phyloP scores from a whole-genome alignment of 53 echinoderm and acorn worm genomes.

The Echinarachnius parma region DNA sequence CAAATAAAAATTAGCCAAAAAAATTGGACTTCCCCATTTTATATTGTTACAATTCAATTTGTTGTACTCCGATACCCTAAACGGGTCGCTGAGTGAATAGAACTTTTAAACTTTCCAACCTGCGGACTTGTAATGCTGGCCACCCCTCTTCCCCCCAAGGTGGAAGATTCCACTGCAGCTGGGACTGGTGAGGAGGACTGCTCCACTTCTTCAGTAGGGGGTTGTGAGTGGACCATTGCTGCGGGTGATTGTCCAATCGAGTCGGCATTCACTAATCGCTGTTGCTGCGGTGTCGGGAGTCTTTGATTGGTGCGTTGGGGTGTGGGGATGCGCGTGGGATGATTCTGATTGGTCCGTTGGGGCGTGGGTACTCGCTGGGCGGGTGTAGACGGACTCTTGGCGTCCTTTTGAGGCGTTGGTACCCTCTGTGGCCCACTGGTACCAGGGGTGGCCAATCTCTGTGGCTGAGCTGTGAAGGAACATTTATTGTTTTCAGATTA shows the following conservation, averaged over 20 bases:
- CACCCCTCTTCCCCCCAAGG: slow-evolving; percentile 7
- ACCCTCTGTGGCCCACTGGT: slow-evolving; percentile 15
- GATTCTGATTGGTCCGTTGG: not conserved
- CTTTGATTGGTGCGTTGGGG: too few species aligned
- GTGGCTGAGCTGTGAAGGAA: slow-evolving; percentile 24
- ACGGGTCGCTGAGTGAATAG: too few species aligned
- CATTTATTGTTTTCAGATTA: too few species aligned
- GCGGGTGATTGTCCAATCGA: not conserved
- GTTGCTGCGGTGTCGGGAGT: too few species aligned
- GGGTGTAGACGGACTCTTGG: slow-evolving; percentile 19
- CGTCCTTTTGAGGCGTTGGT: slow-evolving; percentile 6
- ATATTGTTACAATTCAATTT: too few species aligned
- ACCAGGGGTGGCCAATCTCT: slow-evolving; percentile 21
- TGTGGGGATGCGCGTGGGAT: slow-evolving; percentile 19
- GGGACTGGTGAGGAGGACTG: slow-evolving; percentile 10
- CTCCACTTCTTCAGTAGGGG: slow-evolving; percentile 15
- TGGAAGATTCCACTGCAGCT: slow-evolving; percentile 13
- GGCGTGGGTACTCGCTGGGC: slow-evolving; percentile 27
- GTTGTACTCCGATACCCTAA: too few species aligned
- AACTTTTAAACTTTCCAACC: too few species aligned
- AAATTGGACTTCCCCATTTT: too few species aligned
- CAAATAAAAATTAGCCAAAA: too few species aligned
- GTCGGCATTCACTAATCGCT: not conserved
- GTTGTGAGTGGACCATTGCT: not conserved
- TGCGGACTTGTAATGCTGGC: slow-evolving; percentile 19